Evolutionary conservation across 2,797 vertebrate species (phyloP).

Genomic region (Sebastes oblongus): DNA sequence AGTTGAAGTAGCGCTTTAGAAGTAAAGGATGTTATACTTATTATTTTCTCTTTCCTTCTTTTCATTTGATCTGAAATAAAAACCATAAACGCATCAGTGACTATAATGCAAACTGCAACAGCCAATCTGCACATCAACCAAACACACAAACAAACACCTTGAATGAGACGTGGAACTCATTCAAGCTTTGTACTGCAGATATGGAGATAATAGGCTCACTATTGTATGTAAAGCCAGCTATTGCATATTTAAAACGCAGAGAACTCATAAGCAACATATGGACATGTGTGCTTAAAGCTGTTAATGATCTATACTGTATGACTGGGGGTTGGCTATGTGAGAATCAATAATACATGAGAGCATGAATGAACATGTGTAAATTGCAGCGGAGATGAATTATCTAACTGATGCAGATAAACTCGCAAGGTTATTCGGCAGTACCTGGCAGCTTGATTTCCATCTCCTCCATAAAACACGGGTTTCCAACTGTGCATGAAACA

Average conservation of each 20-base stretch:
- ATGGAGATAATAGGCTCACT: not conserved
- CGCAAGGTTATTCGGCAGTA: not conserved
- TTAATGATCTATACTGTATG: not conserved
- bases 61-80: slow-evolving; percentile 16
- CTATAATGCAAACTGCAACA: not conserved
- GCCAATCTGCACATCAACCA: not conserved
- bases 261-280: not conserved
- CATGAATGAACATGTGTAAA: slow-evolving; percentile 26
- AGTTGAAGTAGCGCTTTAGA: not conserved
- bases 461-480: not conserved
- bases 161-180: not conserved
- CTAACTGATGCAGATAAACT: not conserved
- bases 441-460: slow-evolving; percentile 7
- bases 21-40: not conserved
- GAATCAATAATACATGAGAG: slow-evolving; percentile 28
- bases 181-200: not conserved
- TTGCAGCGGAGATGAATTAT: slow-evolving; percentile 10
- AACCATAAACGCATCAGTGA: not conserved
- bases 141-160: not conserved
- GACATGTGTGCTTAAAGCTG: not conserved
- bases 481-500: slow-evolving; percentile 5
- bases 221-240: not conserved
- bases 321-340: not conserved
- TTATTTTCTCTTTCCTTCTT: not conserved
- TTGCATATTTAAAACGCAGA: not conserved